Base-by-base conservation (phyloP, 2,797 vertebrate genomes). In the Phoxinus dragarum region DNA sequence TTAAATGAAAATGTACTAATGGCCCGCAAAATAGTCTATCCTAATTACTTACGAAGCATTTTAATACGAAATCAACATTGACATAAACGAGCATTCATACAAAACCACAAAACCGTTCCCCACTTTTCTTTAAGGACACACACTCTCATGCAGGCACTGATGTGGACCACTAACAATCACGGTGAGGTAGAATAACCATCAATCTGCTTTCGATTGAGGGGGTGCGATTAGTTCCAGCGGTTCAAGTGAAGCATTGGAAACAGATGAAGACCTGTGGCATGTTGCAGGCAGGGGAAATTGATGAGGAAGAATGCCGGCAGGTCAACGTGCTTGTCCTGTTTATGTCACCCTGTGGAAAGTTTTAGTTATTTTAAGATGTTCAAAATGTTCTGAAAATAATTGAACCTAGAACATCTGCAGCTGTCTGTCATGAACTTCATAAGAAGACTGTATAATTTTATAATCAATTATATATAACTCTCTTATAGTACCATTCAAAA, bases 181-280 rank as follows among this genome's bases (percentile, higher is more conserved):
- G 31, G 82, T 84, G 86, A 89, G 80, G 88, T 73, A 91, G 84
- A 93, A 90, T 90, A 91, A 91, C 90, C 92, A 92, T 93, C 92
- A 91, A 90, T 94, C 86, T 92, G 88, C 92, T 91, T 91, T 92
- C 91, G 89, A 92, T 91, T 90, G 92, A 90, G 86, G 87, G 89
- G 86, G 90, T 90, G 49, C 89, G 87, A 95, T 95, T 95, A 92
- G 93, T 95, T 95, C 93, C 94, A 94, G 92, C 81, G 86, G 84
- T 90, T 87, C 73, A 78, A 93, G 88, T 90, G 90, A 84, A 94
- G 93, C 93, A 96, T 94, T 94, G 88, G 93, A 95, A 93, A 92
- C 95, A 96, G 94, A 95, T 95, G 93, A 93, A 92, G 90, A 92
- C 86, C 87, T 89, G 90, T 84, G 86, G 85, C 87, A 52, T 85